Percentiles rank a stretch among this genome's conserved stretches.
Evolutionary conservation across 2,797 vertebrate genomes (phyloP).

Genomic region (Simalia tracyae): DNA sequence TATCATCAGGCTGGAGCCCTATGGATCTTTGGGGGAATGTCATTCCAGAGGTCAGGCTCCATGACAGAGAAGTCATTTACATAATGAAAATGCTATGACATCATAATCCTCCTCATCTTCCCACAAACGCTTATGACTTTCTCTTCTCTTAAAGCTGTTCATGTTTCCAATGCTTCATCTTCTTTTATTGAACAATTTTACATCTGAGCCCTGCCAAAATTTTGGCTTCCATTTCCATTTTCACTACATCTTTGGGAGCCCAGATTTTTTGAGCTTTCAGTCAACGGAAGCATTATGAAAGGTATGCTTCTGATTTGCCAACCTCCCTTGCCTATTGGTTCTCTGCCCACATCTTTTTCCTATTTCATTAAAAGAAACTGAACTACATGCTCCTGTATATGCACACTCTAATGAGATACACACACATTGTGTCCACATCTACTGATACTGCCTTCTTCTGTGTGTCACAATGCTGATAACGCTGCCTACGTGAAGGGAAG

Average conservation of each 20-base stretch:
- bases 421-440: not conserved
- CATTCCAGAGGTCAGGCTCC: not conserved
- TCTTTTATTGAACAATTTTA: not conserved
- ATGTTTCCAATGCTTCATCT: not conserved
- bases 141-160: not conserved
- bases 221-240: not conserved
- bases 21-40: not conserved
- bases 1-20: not conserved
- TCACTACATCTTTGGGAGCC: not conserved
- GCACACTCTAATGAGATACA: not conserved
- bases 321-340: not conserved
- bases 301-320: not conserved
- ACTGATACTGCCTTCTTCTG: not conserved
- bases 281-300: not conserved
- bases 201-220: not conserved
- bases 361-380: not conserved
- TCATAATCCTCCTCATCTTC: not conserved
- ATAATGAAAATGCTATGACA: not conserved
- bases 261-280: not conserved
- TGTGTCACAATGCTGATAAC: not conserved
- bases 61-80: not conserved
- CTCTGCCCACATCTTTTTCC: not conserved
- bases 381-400: not conserved
- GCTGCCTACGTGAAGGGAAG: not conserved
- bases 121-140: not conserved